Evolutionary conservation across 2,888 invertebrate genomes (phyloP).

Genomic region (Petrophora chlorosata): DNA sequence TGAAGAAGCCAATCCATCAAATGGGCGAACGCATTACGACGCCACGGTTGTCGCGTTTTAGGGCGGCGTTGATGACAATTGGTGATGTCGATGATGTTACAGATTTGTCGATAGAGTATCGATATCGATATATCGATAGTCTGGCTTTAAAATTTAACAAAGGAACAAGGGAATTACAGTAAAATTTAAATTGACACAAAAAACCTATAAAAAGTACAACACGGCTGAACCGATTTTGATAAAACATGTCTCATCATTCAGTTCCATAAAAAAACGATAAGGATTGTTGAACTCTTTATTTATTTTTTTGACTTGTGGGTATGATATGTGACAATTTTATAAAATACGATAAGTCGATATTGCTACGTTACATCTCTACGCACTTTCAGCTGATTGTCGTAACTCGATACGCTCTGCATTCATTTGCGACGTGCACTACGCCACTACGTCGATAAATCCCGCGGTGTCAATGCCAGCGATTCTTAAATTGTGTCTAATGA

Average conservation of each 20-base stretch:
- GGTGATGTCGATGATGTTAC: slow-evolving; percentile 20
- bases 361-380: slow-evolving; percentile 57
- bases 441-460: slow-evolving; percentile 68
- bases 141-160: too few relatives aligned
- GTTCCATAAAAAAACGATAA: too few relatives aligned
- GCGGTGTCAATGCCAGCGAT: slow-evolving; percentile 50
- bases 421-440: slow-evolving; percentile 72
- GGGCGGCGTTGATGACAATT: slow-evolving; percentile 32
- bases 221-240: too few relatives aligned
- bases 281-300: too few relatives aligned
- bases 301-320: too few relatives aligned
- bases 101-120: slow-evolving; percentile 14
- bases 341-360: not conserved
- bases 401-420: slow-evolving; percentile 78
- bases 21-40: slow-evolving; percentile 81
- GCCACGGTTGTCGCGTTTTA: slow-evolving; percentile 70
- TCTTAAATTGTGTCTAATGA: slow-evolving; percentile 44
- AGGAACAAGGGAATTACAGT: too few relatives aligned
- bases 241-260: too few relatives aligned
- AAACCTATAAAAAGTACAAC: too few relatives aligned
- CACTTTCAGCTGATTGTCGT: slow-evolving; percentile 81
- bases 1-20: slow-evolving; percentile 84
- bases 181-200: too few relatives aligned
- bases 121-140: too few relatives aligned
- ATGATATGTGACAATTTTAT: not conserved